Evolutionary conservation across 2,888 invertebrate species (phyloP).

Genomic region (Hoplodrina ambigua): DNA sequence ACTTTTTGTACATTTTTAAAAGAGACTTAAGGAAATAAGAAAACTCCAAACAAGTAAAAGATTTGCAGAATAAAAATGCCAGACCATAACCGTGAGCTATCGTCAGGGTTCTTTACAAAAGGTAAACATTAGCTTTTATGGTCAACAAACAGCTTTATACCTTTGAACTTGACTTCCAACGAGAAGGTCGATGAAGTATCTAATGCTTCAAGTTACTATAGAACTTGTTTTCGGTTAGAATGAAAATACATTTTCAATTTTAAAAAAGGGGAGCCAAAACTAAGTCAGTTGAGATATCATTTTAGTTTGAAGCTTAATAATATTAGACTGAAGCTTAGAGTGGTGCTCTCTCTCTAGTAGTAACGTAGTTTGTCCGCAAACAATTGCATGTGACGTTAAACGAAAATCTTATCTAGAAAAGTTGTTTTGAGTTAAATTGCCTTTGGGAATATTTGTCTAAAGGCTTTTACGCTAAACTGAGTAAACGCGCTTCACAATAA

Average conservation of each 20-base stretch:
- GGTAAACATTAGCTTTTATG: conserved; percentile 35
- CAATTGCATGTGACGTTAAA: conserved; percentile 5
- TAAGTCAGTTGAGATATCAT: conserved; percentile 9
- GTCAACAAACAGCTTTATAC: conserved; percentile 21
- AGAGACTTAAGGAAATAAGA: conserved; percentile 6
- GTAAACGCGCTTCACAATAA: neutral
- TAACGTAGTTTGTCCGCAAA: conserved; percentile 2
- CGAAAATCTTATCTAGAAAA: conserved; percentile 10
- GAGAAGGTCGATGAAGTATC: conserved; percentile 37
- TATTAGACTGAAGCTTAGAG: neutral
- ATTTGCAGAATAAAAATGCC: neutral
- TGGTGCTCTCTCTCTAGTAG: neutral
- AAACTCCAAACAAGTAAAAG: neutral
- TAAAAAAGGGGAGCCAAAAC: neutral
- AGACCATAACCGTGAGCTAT: conserved; percentile 5
- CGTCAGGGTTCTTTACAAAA: conserved; percentile 20
- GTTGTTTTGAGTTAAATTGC: conserved; percentile 4
- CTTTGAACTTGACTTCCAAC: conserved; percentile 54
- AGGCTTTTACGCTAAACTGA: neutral
- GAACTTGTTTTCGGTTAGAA: neutral
- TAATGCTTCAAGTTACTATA: conserved; percentile 1
- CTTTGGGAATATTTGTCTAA: neutral
- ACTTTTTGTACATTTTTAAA: conserved; percentile 4
- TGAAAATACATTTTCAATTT: neutral
- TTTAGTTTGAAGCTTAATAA: conserved; percentile 11